Evolutionary conservation across 2,113 vertebrate genomes (phyloP), one percentile per base, ranked within the genome.

Genomic region (Dicrurus megarhynchus): DNA sequence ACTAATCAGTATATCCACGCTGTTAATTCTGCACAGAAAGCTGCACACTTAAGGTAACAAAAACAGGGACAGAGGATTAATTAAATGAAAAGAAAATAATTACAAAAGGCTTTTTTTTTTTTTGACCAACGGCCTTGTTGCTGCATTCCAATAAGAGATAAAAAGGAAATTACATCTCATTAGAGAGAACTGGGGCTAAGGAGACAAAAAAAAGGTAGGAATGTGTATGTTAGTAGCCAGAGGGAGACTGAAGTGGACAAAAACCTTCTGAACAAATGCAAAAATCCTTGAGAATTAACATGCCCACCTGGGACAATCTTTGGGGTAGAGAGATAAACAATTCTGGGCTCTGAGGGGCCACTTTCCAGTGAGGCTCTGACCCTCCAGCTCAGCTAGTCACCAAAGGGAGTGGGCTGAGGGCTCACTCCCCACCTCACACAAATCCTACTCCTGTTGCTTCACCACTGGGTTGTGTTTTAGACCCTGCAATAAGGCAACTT

Each of bases 11-110:
- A 39, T 9, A 35, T 11, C 30, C 52, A 75, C 0, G 0, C 53
- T 42, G 35, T 16, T 70, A 70, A 78, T 76, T 67, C 78, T 61
- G 67, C 75, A 49, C 0, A 60, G 82, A 83, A 83, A 79, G 33
- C 44, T 27, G 42, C 39, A 74, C 26, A 18, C 10, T 19, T 17
- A 59, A n/a, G 50, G 55, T 24, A 70, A 81, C 12, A 15, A 59
- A 69, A 92, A 74, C n/a, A 86, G 30, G 53, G 86, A 53, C 50
- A 70, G 28, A 87, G 39, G 50, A 80, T 55, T 90, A 83, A 90
- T 69, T 56, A 59, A 56, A 86, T 61, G 13, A 53, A 75, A 88
- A 75, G 27, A 68, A 86, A 92, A 94, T 28, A 78, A 52, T 67
- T 60, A 68, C 20, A 33, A 53, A 64, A 87, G 28, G 24, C 7